Conservation (phyloP, 1,140 invertebrate species). For the Coelopa frigida region DNA sequence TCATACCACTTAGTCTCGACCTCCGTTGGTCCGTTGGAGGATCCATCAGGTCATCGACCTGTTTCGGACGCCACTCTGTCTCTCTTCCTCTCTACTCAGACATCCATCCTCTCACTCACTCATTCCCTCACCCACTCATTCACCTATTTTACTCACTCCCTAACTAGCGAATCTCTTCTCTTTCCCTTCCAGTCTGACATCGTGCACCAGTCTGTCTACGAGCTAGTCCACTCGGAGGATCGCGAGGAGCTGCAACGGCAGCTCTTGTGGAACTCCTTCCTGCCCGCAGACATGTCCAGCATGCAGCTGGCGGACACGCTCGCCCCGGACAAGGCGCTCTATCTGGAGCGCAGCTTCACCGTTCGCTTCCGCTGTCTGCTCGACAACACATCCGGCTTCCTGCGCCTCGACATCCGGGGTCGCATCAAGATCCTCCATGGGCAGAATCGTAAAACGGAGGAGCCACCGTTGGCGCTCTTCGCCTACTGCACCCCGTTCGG, state of each 20-base stretch:
- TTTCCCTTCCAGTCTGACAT: conserved; percentile 83
- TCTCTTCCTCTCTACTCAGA: neutral
- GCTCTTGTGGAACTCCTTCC: conserved; percentile 91
- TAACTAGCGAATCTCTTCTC: neutral
- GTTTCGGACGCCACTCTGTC: neutral
- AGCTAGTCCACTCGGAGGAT: conserved; percentile 97
- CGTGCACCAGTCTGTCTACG: conserved; percentile 97
- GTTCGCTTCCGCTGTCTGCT: conserved; percentile 96
- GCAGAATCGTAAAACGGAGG: conserved; percentile 90
- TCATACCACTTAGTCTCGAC: no score
- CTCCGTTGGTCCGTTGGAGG: no score
- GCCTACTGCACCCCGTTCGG: conserved; percentile 98
- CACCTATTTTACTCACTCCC: neutral
- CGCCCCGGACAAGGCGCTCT: conserved; percentile 73
- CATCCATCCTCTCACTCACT: neutral
- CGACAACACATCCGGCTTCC: conserved; percentile 98
- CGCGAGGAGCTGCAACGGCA: conserved; percentile 94
- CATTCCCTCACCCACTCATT: neutral
- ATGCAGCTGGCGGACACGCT: conserved; percentile 78
- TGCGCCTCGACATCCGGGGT: conserved; percentile 94
- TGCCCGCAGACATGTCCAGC: conserved; percentile 71
- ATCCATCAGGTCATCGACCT: no score
- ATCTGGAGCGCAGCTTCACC: conserved; percentile 90
- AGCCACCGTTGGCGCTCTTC: conserved; percentile 87
- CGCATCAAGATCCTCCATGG: conserved; percentile 93